phyloP scores from a whole-genome alignment of 2,113 vertebrate genomes.

The Myrmecobius fasciatus region DNA sequence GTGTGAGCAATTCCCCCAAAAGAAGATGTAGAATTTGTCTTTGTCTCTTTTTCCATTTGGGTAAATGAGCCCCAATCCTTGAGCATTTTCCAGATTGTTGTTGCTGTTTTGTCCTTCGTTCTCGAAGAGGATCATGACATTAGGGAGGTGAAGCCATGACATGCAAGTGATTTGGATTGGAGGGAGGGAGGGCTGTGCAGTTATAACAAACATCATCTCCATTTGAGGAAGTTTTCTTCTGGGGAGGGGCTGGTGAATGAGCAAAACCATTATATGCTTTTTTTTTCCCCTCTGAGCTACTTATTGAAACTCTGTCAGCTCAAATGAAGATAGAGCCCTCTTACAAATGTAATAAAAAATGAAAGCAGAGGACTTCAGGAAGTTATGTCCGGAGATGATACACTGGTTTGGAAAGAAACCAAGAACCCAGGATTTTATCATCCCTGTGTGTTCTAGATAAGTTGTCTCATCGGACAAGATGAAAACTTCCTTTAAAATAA shows the following conservation, averaged over 20 bases:
- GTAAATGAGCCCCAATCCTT: not conserved
- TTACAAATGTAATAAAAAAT: constrained; percentile 58
- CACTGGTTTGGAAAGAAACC: constrained; percentile 19
- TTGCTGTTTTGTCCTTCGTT: too few relatives aligned
- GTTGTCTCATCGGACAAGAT: constrained; percentile 14
- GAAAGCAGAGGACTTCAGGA: constrained; percentile 49
- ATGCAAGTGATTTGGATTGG: too few relatives aligned
- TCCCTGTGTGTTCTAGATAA: not conserved
- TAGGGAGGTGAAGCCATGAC: too few relatives aligned
- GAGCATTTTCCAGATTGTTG: constrained; percentile 27
- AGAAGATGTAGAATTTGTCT: not conserved
- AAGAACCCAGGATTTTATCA: not conserved
- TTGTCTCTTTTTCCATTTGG: not conserved
- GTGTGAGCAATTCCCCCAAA: not conserved
- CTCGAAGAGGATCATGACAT: too few relatives aligned
- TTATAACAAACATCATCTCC: constrained; percentile 32
- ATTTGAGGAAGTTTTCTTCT: not conserved
- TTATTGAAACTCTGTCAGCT: constrained; percentile 47
- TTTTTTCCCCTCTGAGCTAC: constrained; percentile 33
- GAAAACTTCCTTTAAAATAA: not conserved
- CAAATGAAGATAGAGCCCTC: constrained; percentile 30
- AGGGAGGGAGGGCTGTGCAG: not conserved
- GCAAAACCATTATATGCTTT: not conserved
- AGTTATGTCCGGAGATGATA: constrained; percentile 43
- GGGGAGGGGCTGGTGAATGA: constrained; percentile 10